phyloP scores from a whole-genome alignment of 2,888 invertebrate genomes.

The Tuta absoluta region DNA sequence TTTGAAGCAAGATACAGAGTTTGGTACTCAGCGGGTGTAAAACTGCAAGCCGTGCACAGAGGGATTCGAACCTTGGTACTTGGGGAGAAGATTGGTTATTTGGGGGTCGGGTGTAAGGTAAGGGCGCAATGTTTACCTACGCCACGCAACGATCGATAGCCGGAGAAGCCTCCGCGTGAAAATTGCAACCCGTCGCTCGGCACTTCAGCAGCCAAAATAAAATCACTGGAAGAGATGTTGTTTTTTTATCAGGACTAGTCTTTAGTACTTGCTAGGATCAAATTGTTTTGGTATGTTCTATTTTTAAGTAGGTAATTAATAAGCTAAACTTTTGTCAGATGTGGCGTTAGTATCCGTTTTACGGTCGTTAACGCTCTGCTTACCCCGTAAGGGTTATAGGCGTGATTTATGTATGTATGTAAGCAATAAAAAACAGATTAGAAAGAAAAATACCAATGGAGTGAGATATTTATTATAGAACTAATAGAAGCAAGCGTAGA shows the following conservation, averaged over 20 bases:
- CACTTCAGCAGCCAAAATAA: slow-evolving; percentile 50
- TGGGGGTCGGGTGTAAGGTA: slow-evolving; percentile 45
- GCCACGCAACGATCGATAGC: slow-evolving; percentile 77
- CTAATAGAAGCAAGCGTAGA: no score
- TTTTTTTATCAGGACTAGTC: not conserved
- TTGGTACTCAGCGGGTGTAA: slow-evolving; percentile 22
- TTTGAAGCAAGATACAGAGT: slow-evolving; percentile 18
- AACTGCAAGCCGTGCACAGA: slow-evolving; percentile 18
- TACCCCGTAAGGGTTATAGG: no score
- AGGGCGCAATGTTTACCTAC: slow-evolving; percentile 76
- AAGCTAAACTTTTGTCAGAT: no score
- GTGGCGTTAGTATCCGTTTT: no score
- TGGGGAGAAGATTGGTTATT: slow-evolving; percentile 26
- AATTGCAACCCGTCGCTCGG: slow-evolving; percentile 68
- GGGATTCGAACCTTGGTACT: slow-evolving; percentile 24
- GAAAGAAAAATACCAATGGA: no score
- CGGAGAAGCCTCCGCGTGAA: slow-evolving; percentile 70
- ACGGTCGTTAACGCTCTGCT: no score
- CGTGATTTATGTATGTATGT: no score
- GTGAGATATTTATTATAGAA: no score
- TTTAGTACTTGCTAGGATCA: no score
- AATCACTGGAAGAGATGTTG: slow-evolving; percentile 44
- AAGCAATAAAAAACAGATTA: no score
- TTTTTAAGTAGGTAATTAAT: no score
- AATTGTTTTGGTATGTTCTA: no score